Evolutionary conservation across 2,113 vertebrate genomes (phyloP).

Genomic region (Menura novaehollandiae): DNA sequence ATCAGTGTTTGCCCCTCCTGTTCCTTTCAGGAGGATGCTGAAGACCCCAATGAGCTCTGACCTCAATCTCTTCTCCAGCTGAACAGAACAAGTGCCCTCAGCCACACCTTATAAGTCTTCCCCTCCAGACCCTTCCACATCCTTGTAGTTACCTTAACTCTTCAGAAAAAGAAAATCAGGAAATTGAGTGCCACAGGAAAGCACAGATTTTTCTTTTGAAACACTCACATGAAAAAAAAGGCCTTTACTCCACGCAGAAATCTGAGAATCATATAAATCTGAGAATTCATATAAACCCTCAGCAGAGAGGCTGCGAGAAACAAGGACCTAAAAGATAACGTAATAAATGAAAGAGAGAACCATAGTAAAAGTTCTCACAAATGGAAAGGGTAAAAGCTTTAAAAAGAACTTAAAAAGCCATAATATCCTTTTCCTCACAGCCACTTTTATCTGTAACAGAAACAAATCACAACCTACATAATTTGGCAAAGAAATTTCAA

Average conservation of each 20-base stretch:
- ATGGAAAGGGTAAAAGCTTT: neutral
- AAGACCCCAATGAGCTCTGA: neutral
- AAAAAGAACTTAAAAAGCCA: neutral
- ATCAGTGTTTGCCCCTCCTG: neutral
- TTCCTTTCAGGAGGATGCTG: neutral
- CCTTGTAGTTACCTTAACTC: neutral
- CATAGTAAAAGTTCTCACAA: neutral
- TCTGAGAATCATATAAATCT: neutral
- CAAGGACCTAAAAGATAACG: neutral
- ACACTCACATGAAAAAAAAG: neutral
- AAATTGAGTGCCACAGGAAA: neutral
- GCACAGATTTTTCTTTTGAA: neutral
- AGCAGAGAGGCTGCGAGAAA: neutral
- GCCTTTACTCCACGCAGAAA: neutral
- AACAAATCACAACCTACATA: neutral
- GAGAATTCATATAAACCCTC: neutral
- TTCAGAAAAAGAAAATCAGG: neutral
- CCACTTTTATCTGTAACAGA: neutral
- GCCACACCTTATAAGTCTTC: neutral
- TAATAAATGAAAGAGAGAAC: neutral
- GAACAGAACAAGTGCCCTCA: neutral
- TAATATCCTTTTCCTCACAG: neutral
- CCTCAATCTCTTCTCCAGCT: neutral
- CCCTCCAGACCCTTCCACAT: neutral
- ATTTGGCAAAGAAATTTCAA: neutral